Percentiles rank a stretch among this genome's conserved stretches.
Conservation (phyloP, 2,113 vertebrate genomes). For the Fulica atra region DNA sequence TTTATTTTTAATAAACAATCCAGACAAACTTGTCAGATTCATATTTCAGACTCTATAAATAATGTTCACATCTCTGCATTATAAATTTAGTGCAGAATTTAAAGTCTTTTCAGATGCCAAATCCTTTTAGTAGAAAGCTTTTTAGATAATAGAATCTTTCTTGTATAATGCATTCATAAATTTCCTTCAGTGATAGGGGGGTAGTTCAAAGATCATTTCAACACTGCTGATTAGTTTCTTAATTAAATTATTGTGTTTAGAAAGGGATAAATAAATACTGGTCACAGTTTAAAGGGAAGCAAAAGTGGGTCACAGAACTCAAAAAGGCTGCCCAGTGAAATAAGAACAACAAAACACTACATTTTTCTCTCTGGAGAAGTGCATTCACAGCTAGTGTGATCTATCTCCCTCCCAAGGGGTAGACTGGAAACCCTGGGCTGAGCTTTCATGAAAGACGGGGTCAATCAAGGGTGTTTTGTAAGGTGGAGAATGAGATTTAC, state of each 20-base stretch:
- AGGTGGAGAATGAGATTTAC: slow-evolving; percentile 38
- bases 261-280: not conserved
- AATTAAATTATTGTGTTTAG: slow-evolving; percentile 32
- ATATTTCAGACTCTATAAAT: not conserved
- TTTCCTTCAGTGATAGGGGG: not conserved
- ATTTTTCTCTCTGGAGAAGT: not conserved
- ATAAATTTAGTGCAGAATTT: not conserved
- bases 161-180: not conserved
- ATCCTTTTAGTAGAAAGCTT: slow-evolving; percentile 3
- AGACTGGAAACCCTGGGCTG: not conserved
- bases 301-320: not conserved
- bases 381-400: accelerated
- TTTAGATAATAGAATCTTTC: slow-evolving; percentile 5
- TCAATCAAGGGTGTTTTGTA: slow-evolving; percentile 11
- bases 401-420: not conserved
- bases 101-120: not conserved
- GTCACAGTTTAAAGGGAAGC: not conserved
- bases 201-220: slow-evolving; percentile 45
- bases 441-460: not conserved
- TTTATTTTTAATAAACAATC: not conserved
- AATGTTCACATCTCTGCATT: not conserved
- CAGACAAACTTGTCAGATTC: not conserved
- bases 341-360: not conserved
- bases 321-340: slow-evolving; percentile 36
- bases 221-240: slow-evolving; percentile 20